Conservation (phyloP, 2,888 invertebrate species). For the Seladonia tumulorum region DNA sequence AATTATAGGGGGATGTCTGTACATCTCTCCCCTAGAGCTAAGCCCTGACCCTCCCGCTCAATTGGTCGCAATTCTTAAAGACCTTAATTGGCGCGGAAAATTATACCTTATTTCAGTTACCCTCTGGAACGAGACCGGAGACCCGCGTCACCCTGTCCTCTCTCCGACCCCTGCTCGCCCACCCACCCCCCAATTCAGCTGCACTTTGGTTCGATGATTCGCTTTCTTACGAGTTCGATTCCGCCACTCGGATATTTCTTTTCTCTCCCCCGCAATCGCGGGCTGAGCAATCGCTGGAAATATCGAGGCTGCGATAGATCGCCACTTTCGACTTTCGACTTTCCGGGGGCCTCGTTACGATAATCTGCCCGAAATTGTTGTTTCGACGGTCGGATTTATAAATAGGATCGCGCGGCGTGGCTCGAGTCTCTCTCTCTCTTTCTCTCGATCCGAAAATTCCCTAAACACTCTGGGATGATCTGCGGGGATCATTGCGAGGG, state of each 20-base stretch:
- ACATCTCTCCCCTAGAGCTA: slow-evolving; percentile 81
- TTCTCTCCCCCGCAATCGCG: slow-evolving; percentile 14
- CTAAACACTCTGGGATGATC: background rate
- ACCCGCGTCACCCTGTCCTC: slow-evolving; percentile 32
- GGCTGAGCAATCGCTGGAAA: slow-evolving; percentile 39
- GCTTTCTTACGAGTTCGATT: slow-evolving; percentile 44
- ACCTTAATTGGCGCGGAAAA: slow-evolving; percentile 85
- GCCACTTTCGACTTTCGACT: slow-evolving; percentile 25
- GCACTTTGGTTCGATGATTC: slow-evolving; percentile 40
- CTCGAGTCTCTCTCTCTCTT: background rate
- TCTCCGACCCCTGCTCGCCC: slow-evolving; percentile 5
- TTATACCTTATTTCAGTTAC: slow-evolving; percentile 83
- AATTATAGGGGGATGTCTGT: slow-evolving; percentile 82
- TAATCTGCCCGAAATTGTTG: slow-evolving; percentile 12
- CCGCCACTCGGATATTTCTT: slow-evolving; percentile 67
- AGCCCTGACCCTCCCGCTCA: slow-evolving; percentile 83
- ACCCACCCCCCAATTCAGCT: background rate
- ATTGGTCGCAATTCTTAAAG: slow-evolving; percentile 84
- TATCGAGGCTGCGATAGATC: slow-evolving; percentile 32
- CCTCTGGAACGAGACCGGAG: slow-evolving; percentile 66
- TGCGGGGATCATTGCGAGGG: background rate
- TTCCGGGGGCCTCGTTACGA: background rate
- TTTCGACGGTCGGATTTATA: slow-evolving; percentile 17
- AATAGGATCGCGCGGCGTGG: slow-evolving; percentile 26
- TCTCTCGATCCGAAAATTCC: slow-evolving; percentile 3